Percentiles rank a stretch among this genome's conserved stretches.
Evolutionary conservation across 2,113 vertebrate species (phyloP).

Genomic region (Solea solea): DNA sequence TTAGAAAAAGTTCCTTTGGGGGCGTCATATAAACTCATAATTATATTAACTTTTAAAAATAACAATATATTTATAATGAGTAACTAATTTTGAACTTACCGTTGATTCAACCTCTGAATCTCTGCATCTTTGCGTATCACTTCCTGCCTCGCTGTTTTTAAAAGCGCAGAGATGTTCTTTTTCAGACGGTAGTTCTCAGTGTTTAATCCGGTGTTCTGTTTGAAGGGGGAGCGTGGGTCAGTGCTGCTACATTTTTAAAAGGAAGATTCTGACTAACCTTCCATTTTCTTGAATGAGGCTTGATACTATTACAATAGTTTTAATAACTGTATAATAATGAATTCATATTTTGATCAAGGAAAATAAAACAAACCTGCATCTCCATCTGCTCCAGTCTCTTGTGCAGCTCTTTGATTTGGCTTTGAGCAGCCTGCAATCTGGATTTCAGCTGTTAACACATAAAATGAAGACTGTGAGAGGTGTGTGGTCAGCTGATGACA

Average conservation of each 20-base stretch:
- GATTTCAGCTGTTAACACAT: conserved; percentile 84
- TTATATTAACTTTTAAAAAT: too few relatives aligned
- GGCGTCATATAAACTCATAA: too few relatives aligned
- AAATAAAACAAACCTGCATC: conserved; percentile 83
- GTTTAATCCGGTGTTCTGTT: conserved; percentile 88
- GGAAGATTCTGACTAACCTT: too few relatives aligned
- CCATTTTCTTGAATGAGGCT: too few relatives aligned
- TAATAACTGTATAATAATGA: not conserved
- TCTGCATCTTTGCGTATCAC: conserved; percentile 94
- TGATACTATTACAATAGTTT: too few relatives aligned
- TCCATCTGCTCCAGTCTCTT: conserved; percentile 89
- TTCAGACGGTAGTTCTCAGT: conserved; percentile 91
- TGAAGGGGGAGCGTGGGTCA: not conserved
- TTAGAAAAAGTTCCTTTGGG: not conserved
- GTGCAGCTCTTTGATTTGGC: conserved; percentile 88
- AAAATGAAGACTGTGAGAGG: conserved; percentile 26
- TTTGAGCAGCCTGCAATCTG: conserved; percentile 89
- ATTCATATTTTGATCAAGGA: not conserved
- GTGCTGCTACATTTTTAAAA: not conserved
- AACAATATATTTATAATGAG: too few relatives aligned
- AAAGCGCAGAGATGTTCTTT: conserved; percentile 95
- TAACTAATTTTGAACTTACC: conserved; percentile 72
- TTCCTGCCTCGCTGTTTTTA: conserved; percentile 93
- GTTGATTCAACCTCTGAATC: conserved; percentile 88
- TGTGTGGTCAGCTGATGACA: too few relatives aligned